Base-by-base conservation (phyloP, 2,113 vertebrate genomes). In the Candoia aspera region DNA sequence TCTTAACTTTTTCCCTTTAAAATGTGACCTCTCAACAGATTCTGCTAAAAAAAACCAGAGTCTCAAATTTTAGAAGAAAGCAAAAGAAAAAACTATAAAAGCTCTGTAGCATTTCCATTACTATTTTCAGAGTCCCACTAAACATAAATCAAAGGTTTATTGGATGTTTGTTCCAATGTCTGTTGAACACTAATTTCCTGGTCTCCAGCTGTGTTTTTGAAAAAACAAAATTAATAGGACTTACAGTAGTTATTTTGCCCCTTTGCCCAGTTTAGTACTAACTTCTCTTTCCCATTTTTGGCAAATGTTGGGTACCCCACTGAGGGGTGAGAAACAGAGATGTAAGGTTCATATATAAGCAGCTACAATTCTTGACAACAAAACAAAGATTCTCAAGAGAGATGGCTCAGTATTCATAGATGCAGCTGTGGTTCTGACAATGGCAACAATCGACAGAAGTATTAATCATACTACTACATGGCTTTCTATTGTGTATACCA, bases 281-380 rank as follows among this genome's bases (percentile, higher is more conserved):
- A n/a, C n/a, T 90, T 93, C 91, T 95, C 95, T 96, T 95, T 96
- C 93, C 93, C 84, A 93, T 95, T 96, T 94, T 95, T 93, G 93
- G 93, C 86, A 93, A 93, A 94, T 95, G 94, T 91, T 94, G 87
- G 94, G 92, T 85, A 94, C 91, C 91, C 95, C 92, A 87, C 1
- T n/a, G n/a, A 62, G 29, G 26, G 17, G 42, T 49, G 54, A 64
- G 85, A 89, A 57, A 49, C 49, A 84, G 13, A 59, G 8, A 94
- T 88, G 93, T 29, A 62, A 60, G 54, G 55, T n/a, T 46, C 42
- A 73, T 10, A 68, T 54, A 54, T 49, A 12, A 59, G 37, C 11
- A 42, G 15, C 1, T 0, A 93, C 92, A 91, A 0, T 93, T 92
- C 91, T 91, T 58, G 94, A 94, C 89, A 92, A 94, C 89, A 92